Evolutionary conservation across 1,140 invertebrate genomes (phyloP), one percentile per base, ranked within the genome.

Genomic region (Apis cerana): DNA sequence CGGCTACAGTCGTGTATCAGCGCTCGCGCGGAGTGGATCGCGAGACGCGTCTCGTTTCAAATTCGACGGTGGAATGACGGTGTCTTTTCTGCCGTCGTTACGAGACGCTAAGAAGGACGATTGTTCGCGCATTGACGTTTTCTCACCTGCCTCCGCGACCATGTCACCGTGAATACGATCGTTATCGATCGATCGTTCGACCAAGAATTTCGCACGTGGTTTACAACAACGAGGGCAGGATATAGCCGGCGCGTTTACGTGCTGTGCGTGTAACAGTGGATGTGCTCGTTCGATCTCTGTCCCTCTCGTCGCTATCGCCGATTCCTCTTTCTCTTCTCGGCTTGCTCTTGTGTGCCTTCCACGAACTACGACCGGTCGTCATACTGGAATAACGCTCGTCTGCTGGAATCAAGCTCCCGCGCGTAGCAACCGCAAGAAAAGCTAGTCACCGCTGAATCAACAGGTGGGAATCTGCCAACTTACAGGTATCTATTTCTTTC

Each of bases 401-500:
- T 59, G 56, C 54, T 58, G 61, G 62, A 43, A 59, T 52, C 21
- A 54, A 23, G 59, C 23, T 43, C 33, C 58, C 48, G 76, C 81
- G 85, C 81, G 64, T 87, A 87, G 85, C 85, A 86, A 86, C 85
- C 83, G 71, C 77, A 19, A 79, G 33, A 61, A 33, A 75, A 48
- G 21, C 81, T n/a, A 48, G 54, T 65, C 74, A 69, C 56, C 80
- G 69, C 56, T 23, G 85, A 83, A 86, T 91, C 92, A 93, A 93
- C 92, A 93, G 91, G 92, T 92, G 92, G 85, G 87, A 89, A 89
- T 84, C 87, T 87, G 88, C 82, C 58, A 83, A 86, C 86, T 88
- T 83, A 87, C 82, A 92, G 92, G 90, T 91, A 92, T 78, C 64
- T 82, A 71, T 88, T 62, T 75, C 48, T 82, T 79, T 62, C 54